These are phyloP conservation scores for Bombus breviceps DNA, from an alignment of 1,140 invertebrate genomes.

Conservation along the genomic window DNA sequence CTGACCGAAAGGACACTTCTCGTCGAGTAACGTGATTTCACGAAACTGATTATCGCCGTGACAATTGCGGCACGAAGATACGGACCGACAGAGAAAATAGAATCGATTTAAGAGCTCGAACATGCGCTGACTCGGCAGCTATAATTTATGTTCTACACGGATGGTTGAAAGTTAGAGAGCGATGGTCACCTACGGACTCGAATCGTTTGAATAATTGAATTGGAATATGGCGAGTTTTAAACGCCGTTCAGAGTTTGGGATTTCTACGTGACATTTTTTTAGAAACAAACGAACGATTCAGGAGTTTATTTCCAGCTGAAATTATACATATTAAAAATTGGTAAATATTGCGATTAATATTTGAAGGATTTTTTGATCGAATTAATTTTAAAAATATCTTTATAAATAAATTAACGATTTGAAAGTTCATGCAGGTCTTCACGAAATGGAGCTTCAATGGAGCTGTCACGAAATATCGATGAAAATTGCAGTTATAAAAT, in stretches of 20 bases:
- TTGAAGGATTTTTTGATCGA: no score
- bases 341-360: no score
- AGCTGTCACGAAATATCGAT: neutral
- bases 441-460: no score
- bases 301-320: no score
- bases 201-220: constrained; percentile 31
- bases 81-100: constrained; percentile 33
- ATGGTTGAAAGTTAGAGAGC: constrained; percentile 50
- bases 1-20: constrained; percentile 31
- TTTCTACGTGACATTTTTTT: neutral
- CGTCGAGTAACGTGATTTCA: constrained; percentile 60
- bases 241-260: neutral
- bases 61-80: constrained; percentile 51
- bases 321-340: no score
- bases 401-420: neutral
- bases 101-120: constrained; percentile 50
- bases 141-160: constrained; percentile 27
- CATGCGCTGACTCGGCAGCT: constrained; percentile 17
- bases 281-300: neutral
- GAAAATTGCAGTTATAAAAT: neutral
- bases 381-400: neutral
- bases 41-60: constrained; percentile 51
- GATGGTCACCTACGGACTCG: neutral
- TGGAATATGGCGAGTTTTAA: constrained; percentile 21
- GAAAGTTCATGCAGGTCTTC: neutral